Percentiles rank a stretch among this genome's conserved stretches.
Evolutionary conservation across 2,797 vertebrate genomes (phyloP).

Genomic region (Anguilla obscura): DNA sequence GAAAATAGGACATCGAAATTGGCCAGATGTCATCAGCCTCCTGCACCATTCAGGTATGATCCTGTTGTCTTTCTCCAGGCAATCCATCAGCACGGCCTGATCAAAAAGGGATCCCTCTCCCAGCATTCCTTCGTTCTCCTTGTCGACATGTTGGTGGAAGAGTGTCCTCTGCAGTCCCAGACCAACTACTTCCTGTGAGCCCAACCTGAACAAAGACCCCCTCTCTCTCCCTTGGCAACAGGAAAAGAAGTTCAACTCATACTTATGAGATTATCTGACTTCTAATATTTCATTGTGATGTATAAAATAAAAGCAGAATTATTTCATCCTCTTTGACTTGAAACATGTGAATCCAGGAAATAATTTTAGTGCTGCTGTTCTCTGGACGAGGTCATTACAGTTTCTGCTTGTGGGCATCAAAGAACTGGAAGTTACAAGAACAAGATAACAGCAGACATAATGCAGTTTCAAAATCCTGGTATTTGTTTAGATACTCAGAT

Average conservation of each 20-base stretch:
- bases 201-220: slow-evolving; percentile 66
- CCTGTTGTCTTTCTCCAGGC: slow-evolving; percentile 73
- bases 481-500: background rate
- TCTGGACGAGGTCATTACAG: slow-evolving; percentile 36
- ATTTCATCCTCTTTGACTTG: slow-evolving; percentile 57
- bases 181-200: slow-evolving; percentile 75
- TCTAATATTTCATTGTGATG: slow-evolving; percentile 69
- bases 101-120: slow-evolving; percentile 77
- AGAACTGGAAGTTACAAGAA: slow-evolving; percentile 33
- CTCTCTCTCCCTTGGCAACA: slow-evolving; percentile 54
- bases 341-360: slow-evolving; percentile 68
- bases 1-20: slow-evolving; percentile 78
- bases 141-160: slow-evolving; percentile 56
- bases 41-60: slow-evolving; percentile 60
- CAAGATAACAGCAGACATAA: slow-evolving; percentile 31
- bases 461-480: slow-evolving; percentile 22
- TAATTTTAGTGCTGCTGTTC: slow-evolving; percentile 61
- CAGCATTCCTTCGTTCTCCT: slow-evolving; percentile 58
- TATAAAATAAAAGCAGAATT: slow-evolving; percentile 65
- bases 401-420: slow-evolving; percentile 33
- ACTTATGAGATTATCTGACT: slow-evolving; percentile 72
- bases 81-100: slow-evolving; percentile 76
- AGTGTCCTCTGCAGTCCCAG: slow-evolving; percentile 74
- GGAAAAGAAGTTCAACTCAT: slow-evolving; percentile 71
- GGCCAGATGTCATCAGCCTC: slow-evolving; percentile 73